Evolutionary conservation across 1,140 invertebrate genomes (phyloP).

Genomic region (Drosophila baimaii): DNA sequence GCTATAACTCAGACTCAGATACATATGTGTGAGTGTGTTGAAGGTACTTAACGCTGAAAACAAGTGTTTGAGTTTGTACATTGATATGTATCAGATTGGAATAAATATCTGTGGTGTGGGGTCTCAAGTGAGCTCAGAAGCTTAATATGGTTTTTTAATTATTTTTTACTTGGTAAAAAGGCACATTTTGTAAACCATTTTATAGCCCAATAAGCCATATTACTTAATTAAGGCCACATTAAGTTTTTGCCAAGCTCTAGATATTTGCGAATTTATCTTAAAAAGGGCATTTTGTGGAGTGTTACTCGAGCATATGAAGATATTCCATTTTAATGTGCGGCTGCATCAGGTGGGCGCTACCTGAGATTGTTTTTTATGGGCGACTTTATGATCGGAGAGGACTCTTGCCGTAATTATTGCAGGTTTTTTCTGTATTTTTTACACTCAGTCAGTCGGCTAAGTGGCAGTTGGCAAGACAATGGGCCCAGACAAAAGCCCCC

Average conservation of each 20-base stretch:
- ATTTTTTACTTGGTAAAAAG: neutral
- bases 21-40: constrained; percentile 6
- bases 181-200: neutral
- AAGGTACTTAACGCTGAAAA: constrained; percentile 21
- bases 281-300: constrained; percentile 6
- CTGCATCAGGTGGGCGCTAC: constrained; percentile 16
- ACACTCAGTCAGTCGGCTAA: constrained; percentile 38
- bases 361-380: constrained; percentile 60
- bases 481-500: constrained; percentile 22
- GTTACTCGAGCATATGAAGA: constrained; percentile 5
- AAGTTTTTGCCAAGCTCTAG: neutral
- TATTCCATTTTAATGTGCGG: constrained; percentile 27
- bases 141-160: neutral
- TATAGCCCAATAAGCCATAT: constrained; percentile 4
- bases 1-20: constrained; percentile 16
- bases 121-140: neutral
- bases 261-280: constrained; percentile 21
- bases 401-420: constrained; percentile 49
- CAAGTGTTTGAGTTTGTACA: constrained; percentile 32
- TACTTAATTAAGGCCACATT: constrained; percentile 31
- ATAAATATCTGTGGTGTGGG: neutral
- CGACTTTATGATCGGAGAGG: constrained; percentile 50
- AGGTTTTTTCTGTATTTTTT: constrained; percentile 9
- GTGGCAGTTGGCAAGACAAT: constrained; percentile 55
- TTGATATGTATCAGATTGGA: constrained; percentile 1